Percentiles rank a stretch among this genome's conserved stretches.
phyloP scores from a whole-genome alignment of 2,888 invertebrate genomes.

The Ganaspis brasiliensis region DNA sequence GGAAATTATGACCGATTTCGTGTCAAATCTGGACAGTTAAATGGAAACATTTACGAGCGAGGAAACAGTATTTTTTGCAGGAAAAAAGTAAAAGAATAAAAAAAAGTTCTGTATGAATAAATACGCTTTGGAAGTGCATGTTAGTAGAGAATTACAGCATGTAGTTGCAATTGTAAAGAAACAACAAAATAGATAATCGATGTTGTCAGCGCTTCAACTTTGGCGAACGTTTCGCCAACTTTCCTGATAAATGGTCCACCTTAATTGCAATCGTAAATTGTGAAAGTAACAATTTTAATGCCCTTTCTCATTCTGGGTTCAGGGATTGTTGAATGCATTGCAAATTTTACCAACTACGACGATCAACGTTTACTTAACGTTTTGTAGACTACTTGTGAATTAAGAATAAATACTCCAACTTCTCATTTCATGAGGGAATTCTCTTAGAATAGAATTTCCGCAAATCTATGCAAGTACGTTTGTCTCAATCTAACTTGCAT shows the following conservation, averaged over 20 bases:
- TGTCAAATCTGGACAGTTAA: too few relatives aligned
- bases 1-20: too few relatives aligned
- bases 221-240: slow-evolving; percentile 27
- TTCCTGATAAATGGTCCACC: slow-evolving; percentile 37
- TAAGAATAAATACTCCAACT: not conserved
- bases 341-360: not conserved
- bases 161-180: slow-evolving; percentile 37
- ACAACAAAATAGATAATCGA: slow-evolving; percentile 40
- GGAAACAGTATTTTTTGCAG: too few relatives aligned
- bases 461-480: not conserved
- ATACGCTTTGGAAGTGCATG: slow-evolving; percentile 19
- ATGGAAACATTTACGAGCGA: too few relatives aligned
- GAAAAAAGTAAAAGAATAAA: not conserved
- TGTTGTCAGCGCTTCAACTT: slow-evolving; percentile 38
- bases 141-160: slow-evolving; percentile 36
- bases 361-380: slow-evolving; percentile 2
- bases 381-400: not conserved
- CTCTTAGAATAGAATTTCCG: not conserved
- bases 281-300: slow-evolving; percentile 15
- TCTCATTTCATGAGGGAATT: not conserved
- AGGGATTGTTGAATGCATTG: not conserved
- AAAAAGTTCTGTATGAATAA: slow-evolving; percentile 18
- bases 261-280: slow-evolving; percentile 41
- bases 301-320: not conserved
- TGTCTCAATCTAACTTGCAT: slow-evolving; percentile 7